Evolutionary conservation across 2,888 invertebrate genomes (phyloP).

Genomic region (Agrotis segetum): DNA sequence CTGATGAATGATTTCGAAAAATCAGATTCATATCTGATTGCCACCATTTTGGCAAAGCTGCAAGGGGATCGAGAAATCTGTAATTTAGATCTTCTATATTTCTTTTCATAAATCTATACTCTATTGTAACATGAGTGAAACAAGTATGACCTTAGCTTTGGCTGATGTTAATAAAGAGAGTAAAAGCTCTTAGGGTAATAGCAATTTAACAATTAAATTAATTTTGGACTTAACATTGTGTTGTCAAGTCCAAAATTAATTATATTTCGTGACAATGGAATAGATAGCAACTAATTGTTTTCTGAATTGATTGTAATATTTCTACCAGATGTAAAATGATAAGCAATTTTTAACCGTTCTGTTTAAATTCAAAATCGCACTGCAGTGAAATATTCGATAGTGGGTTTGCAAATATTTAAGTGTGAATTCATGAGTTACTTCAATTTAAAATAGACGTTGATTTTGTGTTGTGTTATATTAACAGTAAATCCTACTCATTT

Average conservation of each 20-base stretch:
- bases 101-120: not conserved
- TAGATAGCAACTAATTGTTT: not conserved
- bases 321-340: not conserved
- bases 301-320: constrained; percentile 10
- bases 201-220: not conserved
- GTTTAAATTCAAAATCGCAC: not conserved
- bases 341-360: not conserved
- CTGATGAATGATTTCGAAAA: constrained; percentile 13
- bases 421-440: not conserved
- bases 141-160: not conserved
- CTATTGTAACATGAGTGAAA: not conserved
- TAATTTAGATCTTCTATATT: not conserved
- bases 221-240: not conserved
- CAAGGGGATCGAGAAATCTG: not conserved
- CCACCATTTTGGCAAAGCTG: not conserved
- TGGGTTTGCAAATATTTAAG: not conserved
- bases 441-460: not conserved
- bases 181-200: not conserved
- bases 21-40: constrained; percentile 6
- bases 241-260: not conserved
- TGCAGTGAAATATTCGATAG: constrained; percentile 7
- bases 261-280: not conserved
- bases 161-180: constrained; percentile 20
- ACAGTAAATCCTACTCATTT: not conserved
- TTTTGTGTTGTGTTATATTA: not conserved